Evolutionary conservation across 2,888 invertebrate genomes (phyloP).

Genomic region (Scotopteryx bipunctaria): DNA sequence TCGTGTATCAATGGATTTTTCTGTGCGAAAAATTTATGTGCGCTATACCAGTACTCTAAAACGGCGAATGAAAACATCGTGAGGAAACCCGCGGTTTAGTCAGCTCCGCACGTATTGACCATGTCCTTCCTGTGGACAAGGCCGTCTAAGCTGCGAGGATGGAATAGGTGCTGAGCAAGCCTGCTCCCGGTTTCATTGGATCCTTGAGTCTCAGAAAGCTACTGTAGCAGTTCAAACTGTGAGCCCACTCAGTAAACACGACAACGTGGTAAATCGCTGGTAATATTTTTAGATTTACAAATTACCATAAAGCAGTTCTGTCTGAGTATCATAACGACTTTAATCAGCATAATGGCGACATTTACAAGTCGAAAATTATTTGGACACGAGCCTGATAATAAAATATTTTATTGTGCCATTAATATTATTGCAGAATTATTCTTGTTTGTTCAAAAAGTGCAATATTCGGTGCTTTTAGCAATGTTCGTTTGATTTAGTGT

Average conservation of each 20-base stretch:
- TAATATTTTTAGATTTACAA: slow-evolving; percentile 48
- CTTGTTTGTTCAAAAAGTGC: slow-evolving; percentile 27
- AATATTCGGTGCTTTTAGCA: slow-evolving; percentile 10
- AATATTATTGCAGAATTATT: slow-evolving; percentile 32
- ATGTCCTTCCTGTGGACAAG: too few relatives aligned
- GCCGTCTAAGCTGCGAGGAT: too few relatives aligned
- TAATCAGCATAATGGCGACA: slow-evolving; percentile 42
- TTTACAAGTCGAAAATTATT: slow-evolving; percentile 45
- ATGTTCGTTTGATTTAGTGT: too few relatives aligned
- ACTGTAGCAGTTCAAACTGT: slow-evolving; percentile 24
- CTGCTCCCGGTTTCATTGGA: too few relatives aligned
- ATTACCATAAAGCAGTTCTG: slow-evolving; percentile 43
- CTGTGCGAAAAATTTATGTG: too few relatives aligned
- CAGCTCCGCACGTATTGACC: too few relatives aligned
- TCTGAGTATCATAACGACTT: slow-evolving; percentile 38
- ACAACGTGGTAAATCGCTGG: slow-evolving; percentile 43
- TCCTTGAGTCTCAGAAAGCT: too few relatives aligned
- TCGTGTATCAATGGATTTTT: too few relatives aligned
- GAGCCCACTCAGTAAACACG: slow-evolving; percentile 25
- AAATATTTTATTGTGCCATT: slow-evolving; percentile 38
- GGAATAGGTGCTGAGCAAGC: too few relatives aligned
- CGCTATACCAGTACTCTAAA: too few relatives aligned
- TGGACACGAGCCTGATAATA: slow-evolving; percentile 35
- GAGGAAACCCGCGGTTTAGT: too few relatives aligned
- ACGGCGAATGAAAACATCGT: too few relatives aligned